Percentiles rank a stretch among this genome's conserved stretches.
phyloP scores from a whole-genome alignment of 2,888 invertebrate genomes.

The Hyposoter dolosus region DNA sequence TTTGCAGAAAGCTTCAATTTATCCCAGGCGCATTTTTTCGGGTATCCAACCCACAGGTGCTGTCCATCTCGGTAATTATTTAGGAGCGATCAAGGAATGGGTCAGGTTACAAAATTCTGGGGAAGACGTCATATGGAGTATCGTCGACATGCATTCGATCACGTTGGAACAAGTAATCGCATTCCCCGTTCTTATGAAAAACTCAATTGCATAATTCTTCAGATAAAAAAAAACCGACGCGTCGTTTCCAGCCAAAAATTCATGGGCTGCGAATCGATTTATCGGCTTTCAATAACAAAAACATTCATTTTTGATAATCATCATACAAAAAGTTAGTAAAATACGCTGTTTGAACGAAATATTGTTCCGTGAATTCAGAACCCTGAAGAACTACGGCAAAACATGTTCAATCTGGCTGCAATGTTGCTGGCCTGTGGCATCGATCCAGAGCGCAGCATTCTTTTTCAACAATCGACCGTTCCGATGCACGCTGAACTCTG shows the following conservation, averaged over 20 bases:
- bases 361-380: constrained; percentile 85
- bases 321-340: neutral
- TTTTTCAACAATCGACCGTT: constrained; percentile 96
- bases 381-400: constrained; percentile 87
- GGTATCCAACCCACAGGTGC: constrained; percentile 98
- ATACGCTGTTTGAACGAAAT: neutral
- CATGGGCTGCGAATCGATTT: neutral
- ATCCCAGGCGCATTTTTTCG: constrained; percentile 91
- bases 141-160: constrained; percentile 97
- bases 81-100: constrained; percentile 96
- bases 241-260: neutral
- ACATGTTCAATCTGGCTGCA: constrained; percentile 92
- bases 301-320: neutral
- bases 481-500: constrained; percentile 93
- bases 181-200: neutral
- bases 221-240: neutral
- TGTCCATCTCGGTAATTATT: constrained; percentile 98
- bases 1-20: constrained; percentile 74
- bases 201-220: neutral
- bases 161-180: constrained; percentile 91
- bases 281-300: neutral
- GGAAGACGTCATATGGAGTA: constrained; percentile 91
- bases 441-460: constrained; percentile 91
- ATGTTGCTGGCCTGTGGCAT: constrained; percentile 96
- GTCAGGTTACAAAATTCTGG: constrained; percentile 90